Conservation (phyloP, 2,888 invertebrate genomes). For the Actias luna region DNA sequence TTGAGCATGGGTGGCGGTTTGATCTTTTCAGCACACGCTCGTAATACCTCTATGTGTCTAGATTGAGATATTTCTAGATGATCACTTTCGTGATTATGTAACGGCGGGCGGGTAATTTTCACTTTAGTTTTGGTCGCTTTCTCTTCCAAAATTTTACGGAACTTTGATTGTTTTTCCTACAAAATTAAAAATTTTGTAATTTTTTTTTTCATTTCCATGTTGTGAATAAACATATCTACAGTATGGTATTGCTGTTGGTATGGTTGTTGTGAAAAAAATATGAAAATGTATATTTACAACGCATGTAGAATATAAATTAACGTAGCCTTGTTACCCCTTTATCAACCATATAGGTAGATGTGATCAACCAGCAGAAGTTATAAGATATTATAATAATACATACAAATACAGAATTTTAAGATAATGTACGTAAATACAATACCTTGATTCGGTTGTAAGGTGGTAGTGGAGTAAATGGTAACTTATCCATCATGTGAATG, state of each 20-base stretch:
- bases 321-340: background rate
- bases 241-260: too few relatives aligned
- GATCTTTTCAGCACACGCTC: constrained; percentile 81
- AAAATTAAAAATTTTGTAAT: constrained; percentile 14
- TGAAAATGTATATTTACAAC: background rate
- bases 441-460: constrained; percentile 74
- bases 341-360: background rate
- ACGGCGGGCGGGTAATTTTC: constrained; percentile 51
- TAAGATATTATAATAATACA: background rate
- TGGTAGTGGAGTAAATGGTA: constrained; percentile 66
- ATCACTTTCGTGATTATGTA: constrained; percentile 65
- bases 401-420: background rate
- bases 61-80: constrained; percentile 72
- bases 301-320: background rate
- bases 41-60: constrained; percentile 77
- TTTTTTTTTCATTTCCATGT: background rate
- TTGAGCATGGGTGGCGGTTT: constrained; percentile 83
- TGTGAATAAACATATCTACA: background rate
- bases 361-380: background rate
- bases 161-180: constrained; percentile 70
- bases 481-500: constrained; percentile 56
- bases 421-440: constrained; percentile 19
- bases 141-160: constrained; percentile 64
- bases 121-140: constrained; percentile 65
- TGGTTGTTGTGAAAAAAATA: too few relatives aligned